Conservation (phyloP, 2,888 invertebrate species). For the Torymus aiolomorphi region DNA sequence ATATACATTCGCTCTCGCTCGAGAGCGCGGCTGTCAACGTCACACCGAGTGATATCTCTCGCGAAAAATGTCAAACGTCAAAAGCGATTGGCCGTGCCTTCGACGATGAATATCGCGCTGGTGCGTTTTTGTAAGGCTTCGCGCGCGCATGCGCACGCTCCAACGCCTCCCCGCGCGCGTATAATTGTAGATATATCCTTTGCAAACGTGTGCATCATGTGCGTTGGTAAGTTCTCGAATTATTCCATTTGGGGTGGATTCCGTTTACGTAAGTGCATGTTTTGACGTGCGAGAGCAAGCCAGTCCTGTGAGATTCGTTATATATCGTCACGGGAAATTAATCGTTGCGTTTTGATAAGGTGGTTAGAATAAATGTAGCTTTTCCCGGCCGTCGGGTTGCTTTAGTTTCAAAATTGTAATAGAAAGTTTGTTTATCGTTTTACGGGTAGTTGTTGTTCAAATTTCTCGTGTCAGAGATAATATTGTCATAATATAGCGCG, state of each 20-base stretch:
- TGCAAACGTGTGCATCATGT: no score
- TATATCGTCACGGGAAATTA: conserved; percentile 25
- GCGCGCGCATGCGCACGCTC: conserved; percentile 1
- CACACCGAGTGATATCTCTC: conserved; percentile 40
- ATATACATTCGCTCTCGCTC: conserved; percentile 7
- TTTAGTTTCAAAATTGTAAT: conserved; percentile 32
- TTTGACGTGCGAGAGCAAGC: no score
- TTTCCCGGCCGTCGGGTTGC: conserved; percentile 14
- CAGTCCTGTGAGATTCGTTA: no score
- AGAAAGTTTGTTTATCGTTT: conserved; percentile 37
- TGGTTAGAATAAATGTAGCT: no score
- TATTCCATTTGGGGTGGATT: no score
- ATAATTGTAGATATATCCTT: no score
- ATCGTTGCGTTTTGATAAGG: conserved; percentile 1
- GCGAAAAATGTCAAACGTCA: conserved; percentile 41
- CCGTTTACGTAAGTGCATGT: no score
- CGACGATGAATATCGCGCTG: conserved; percentile 34
- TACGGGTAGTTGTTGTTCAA: not conserved
- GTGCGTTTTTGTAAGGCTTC: conserved; percentile 36
- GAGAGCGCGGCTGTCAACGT: conserved; percentile 24
- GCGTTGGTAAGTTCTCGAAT: no score
- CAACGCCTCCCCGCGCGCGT: not conserved
- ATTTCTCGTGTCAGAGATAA: conserved; percentile 1
- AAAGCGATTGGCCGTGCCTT: conserved; percentile 40
- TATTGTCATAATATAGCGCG: conserved; percentile 10